phyloP scores from a whole-genome alignment of 2,888 invertebrate species.

The Eupithecia subumbrata region DNA sequence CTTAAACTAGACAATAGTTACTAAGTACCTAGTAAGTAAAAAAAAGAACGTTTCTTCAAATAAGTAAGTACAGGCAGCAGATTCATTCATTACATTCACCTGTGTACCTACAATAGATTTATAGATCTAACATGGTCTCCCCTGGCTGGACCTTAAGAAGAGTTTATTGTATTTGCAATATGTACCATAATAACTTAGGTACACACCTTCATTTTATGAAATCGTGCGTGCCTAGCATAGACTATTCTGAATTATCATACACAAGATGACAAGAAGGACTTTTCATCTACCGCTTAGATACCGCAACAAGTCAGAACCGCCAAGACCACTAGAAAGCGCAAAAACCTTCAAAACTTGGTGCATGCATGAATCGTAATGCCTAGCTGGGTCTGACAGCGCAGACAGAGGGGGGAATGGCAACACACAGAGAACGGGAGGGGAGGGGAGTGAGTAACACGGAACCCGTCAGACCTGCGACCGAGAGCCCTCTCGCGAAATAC shows the following conservation, averaged over 20 bases:
- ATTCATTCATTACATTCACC: no score
- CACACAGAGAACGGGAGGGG: slow-evolving; percentile 43
- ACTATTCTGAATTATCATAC: not conserved
- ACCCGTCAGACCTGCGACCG: slow-evolving; percentile 77
- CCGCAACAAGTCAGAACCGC: not conserved
- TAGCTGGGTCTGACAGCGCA: slow-evolving; percentile 54
- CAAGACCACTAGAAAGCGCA: not conserved
- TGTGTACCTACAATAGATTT: no score
- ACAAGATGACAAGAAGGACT: not conserved
- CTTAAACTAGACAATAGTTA: no score
- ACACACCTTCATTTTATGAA: not conserved
- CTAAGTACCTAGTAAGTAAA: no score
- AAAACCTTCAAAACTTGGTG: slow-evolving; percentile 43
- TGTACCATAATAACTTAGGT: no score
- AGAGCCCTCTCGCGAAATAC: slow-evolving; percentile 75
- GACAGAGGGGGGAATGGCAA: slow-evolving; percentile 54
- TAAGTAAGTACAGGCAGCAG: no score
- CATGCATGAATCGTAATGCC: slow-evolving; percentile 53
- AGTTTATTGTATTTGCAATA: no score
- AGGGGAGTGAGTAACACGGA: slow-evolving; percentile 76
- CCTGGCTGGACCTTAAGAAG: no score
- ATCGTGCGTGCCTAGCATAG: not conserved
- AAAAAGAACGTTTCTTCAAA: no score
- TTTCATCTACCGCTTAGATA: slow-evolving; percentile 12
- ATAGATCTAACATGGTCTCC: no score